phyloP scores from a whole-genome alignment of 2,113 vertebrate genomes.

The Hipposideros armiger region DNA sequence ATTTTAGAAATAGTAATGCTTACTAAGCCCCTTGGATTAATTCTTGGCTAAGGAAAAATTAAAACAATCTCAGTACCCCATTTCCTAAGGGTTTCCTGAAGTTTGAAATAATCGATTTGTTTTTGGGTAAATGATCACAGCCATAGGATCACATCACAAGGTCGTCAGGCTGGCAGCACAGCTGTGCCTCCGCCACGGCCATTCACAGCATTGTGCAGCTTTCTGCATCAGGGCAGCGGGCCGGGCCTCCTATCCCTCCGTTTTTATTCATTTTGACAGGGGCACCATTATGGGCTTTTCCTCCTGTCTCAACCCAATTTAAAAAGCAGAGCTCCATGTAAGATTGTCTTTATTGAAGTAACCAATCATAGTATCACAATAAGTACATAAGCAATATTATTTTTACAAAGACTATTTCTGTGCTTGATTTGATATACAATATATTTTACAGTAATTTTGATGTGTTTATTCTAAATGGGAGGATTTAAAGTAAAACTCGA shows the following conservation, averaged over 20 bases:
- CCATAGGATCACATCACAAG: background rate
- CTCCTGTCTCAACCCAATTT: slow-evolving; percentile 66
- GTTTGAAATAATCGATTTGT: background rate
- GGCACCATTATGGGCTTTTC: slow-evolving; percentile 19
- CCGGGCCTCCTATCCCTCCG: background rate
- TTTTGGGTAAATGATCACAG: background rate
- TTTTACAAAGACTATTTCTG: slow-evolving; percentile 66
- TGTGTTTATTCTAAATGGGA: slow-evolving; percentile 54
- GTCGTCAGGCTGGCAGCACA: background rate
- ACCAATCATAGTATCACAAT: slow-evolving; percentile 64
- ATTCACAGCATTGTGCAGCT: background rate
- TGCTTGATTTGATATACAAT: slow-evolving; percentile 55
- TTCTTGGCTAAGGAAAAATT: background rate
- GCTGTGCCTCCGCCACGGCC: background rate
- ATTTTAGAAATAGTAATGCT: slow-evolving; percentile 30
- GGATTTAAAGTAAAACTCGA: slow-evolving; percentile 5
- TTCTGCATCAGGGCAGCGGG: background rate
- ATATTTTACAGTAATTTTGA: slow-evolving; percentile 64
- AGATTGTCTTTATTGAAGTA: slow-evolving; percentile 69
- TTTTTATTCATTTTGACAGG: slow-evolving; percentile 54
- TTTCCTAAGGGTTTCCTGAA: background rate
- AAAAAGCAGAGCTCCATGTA: slow-evolving; percentile 25
- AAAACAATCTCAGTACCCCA: background rate
- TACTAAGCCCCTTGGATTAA: background rate
- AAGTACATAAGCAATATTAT: slow-evolving; percentile 19